Evolutionary conservation across 2,113 vertebrate species (phyloP).

Genomic region (Halichoerus grypus): DNA sequence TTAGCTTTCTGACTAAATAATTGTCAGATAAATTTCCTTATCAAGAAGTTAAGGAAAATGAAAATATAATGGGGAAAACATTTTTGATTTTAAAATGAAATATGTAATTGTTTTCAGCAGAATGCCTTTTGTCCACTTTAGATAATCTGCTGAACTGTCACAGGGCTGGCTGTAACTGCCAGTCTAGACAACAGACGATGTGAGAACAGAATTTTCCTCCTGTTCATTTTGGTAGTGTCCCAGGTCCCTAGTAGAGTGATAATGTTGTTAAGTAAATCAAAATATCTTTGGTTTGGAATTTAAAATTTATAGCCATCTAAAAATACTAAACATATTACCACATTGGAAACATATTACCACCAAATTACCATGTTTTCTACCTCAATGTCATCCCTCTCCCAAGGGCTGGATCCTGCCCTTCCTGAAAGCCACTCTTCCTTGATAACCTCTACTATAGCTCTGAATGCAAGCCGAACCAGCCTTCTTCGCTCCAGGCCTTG

Average conservation of each 20-base stretch:
- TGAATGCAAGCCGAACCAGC: not conserved
- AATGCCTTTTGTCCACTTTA: not conserved
- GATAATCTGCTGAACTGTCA: not conserved
- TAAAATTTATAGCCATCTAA: not conserved
- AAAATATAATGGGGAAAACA: not conserved
- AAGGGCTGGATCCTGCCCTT: accelerated
- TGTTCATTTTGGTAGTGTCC: not conserved
- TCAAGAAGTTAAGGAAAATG: not conserved
- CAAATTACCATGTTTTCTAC: not conserved
- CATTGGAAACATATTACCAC: not conserved
- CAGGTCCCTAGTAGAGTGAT: not conserved
- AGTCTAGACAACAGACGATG: not conserved
- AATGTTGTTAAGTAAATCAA: not conserved
- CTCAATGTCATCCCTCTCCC: not conserved
- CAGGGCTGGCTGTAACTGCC: not conserved
- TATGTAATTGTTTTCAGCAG: not conserved
- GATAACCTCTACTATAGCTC: not conserved
- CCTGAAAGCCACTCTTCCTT: not conserved
- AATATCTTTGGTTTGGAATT: not conserved
- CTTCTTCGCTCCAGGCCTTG: not conserved
- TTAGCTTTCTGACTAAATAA: not conserved
- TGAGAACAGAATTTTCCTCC: not conserved
- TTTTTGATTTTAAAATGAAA: not conserved
- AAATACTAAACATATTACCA: not conserved
- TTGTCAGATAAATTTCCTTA: not conserved